phyloP scores from a whole-genome alignment of 2,797 vertebrate genomes.

The Pseudomugil tenellus region DNA sequence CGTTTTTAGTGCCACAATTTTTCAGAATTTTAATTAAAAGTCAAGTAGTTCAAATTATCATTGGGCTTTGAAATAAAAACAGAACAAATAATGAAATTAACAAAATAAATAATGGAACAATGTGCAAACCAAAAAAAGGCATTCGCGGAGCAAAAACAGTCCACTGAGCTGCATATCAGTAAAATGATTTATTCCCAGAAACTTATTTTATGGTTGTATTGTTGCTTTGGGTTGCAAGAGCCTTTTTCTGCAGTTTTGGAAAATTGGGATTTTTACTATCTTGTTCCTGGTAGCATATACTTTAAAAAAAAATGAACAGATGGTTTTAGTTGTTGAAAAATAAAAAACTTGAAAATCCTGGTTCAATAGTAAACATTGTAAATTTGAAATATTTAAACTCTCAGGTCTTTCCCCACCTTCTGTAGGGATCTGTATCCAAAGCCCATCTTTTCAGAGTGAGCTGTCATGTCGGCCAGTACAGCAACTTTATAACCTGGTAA shows the following conservation, averaged over 20 bases:
- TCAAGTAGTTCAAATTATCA: no score
- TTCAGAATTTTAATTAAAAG: no score
- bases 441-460: not conserved
- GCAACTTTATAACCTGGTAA: not conserved
- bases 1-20: no score
- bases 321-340: not conserved
- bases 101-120: not conserved
- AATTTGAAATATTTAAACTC: not conserved
- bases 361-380: not conserved
- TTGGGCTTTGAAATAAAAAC: not conserved
- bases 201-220: no score
- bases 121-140: no score
- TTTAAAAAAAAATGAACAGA: not conserved
- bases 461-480: not conserved
- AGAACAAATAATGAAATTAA: not conserved
- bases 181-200: no score
- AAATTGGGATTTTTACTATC: no score
- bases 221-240: no score
- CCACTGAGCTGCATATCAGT: no score
- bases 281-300: not conserved
- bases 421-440: not conserved
- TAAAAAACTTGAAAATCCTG: not conserved
- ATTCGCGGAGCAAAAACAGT: no score
- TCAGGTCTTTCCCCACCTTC: not conserved
- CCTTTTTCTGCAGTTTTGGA: no score